A percentile compares a stretch with the other conserved stretches of the same genome.
phyloP scores from a whole-genome alignment of 2,113 vertebrate genomes.

The Thermophis baileyi region DNA sequence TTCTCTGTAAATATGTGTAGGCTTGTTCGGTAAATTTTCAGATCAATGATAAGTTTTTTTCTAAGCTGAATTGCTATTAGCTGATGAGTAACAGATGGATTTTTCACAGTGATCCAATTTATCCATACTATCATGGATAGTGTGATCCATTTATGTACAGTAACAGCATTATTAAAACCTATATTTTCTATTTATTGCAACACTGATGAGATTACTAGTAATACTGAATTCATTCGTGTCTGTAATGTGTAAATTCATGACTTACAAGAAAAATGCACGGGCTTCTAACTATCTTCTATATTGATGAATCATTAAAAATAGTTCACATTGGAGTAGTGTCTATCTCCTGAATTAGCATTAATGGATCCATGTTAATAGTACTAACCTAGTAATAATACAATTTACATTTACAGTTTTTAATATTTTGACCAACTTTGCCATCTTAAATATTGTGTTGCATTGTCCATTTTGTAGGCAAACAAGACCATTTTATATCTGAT shows the following conservation, averaged over 20 bases:
- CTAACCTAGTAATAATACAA: background rate
- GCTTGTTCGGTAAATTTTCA: background rate
- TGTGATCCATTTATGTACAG: background rate
- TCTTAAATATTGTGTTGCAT: background rate
- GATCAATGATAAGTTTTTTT: background rate
- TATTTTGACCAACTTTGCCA: background rate
- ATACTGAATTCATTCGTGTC: background rate
- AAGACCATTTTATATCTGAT: background rate
- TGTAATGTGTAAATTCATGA: background rate
- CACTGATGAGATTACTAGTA: background rate
- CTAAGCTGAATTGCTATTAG: background rate
- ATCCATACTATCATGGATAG: background rate
- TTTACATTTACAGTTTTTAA: background rate
- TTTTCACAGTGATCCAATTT: background rate
- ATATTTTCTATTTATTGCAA: background rate
- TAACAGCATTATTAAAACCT: background rate
- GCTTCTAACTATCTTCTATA: background rate
- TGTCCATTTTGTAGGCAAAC: conserved; percentile 9
- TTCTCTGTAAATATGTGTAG: background rate
- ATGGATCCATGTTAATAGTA: background rate
- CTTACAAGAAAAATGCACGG: background rate
- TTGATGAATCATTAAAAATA: background rate
- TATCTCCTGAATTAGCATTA: background rate
- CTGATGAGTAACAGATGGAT: background rate
- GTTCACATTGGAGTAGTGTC: too few relatives aligned